Evolutionary conservation across 1,140 invertebrate genomes (phyloP).

Genomic region (Glomeris maerens): DNA sequence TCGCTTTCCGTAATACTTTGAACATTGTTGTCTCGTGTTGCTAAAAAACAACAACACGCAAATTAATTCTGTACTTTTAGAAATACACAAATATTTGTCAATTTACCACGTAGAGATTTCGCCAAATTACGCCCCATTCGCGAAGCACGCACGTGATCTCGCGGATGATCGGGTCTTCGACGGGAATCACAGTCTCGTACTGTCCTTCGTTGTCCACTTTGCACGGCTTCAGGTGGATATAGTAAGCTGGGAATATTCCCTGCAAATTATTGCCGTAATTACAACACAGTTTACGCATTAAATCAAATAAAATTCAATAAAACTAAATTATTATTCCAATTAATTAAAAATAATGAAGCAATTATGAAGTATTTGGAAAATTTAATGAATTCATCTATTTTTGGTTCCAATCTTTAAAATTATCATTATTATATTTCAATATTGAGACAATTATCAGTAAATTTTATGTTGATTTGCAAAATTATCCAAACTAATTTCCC

Average conservation of each 20-base stretch:
- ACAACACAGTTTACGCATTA: too few relatives aligned
- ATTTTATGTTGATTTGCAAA: too few relatives aligned
- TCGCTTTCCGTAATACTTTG: slow-evolving; percentile 63
- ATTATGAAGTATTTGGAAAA: too few relatives aligned
- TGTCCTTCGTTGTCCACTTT: slow-evolving; percentile 57
- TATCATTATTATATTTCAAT: not conserved
- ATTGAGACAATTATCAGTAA: not conserved
- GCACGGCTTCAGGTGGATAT: slow-evolving; percentile 57
- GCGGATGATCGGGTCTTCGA: slow-evolving; percentile 74
- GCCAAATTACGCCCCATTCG: slow-evolving; percentile 89
- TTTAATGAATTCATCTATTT: too few relatives aligned
- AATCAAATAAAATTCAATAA: too few relatives aligned
- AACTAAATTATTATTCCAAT: too few relatives aligned
- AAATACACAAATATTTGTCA: slow-evolving; percentile 10
- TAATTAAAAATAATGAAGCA: too few relatives aligned
- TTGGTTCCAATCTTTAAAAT: not conserved
- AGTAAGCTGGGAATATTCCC: slow-evolving; percentile 70
- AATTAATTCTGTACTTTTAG: slow-evolving; percentile 8
- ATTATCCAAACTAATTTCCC: too few relatives aligned
- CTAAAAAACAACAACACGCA: slow-evolving; percentile 15
- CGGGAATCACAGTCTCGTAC: slow-evolving; percentile 49
- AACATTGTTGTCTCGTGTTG: slow-evolving; percentile 63
- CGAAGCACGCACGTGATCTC: slow-evolving; percentile 75
- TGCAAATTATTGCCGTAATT: too few relatives aligned
- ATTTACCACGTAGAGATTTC: slow-evolving; percentile 62